phyloP scores from a whole-genome alignment of 2,797 vertebrate species.

The Sebastes umbrosus region DNA sequence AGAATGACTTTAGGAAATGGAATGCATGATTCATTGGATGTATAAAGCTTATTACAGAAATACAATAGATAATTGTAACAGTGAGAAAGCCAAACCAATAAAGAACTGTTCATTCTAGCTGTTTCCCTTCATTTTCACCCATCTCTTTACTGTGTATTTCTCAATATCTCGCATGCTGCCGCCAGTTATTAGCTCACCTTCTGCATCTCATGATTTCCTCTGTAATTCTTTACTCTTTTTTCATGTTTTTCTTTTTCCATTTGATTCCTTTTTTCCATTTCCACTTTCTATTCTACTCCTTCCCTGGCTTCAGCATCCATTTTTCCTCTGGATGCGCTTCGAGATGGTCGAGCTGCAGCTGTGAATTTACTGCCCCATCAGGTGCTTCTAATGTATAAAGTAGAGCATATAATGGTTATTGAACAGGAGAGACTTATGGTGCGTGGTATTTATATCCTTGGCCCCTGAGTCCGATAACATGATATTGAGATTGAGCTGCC shows the following conservation, averaged over 20 bases:
- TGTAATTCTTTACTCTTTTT: constrained; percentile 4
- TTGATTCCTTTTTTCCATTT: constrained; percentile 20
- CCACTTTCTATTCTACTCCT: constrained; percentile 40
- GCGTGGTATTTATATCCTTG: constrained; percentile 80
- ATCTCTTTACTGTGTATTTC: constrained; percentile 16
- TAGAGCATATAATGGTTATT: constrained; percentile 85
- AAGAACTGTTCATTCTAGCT: constrained; percentile 15
- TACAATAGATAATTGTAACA: constrained; percentile 62
- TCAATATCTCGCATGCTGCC: constrained; percentile 4
- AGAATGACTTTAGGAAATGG: constrained; percentile 62
- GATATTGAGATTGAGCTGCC: constrained; percentile 81
- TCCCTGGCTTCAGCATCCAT: constrained; percentile 37
- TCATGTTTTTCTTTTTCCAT: neutral
- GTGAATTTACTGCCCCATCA: constrained; percentile 86
- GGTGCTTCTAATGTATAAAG: constrained; percentile 83
- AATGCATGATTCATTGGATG: constrained; percentile 56
- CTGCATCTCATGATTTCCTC: constrained; percentile 9
- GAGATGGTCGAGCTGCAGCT: constrained; percentile 67
- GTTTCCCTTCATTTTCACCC: constrained; percentile 12
- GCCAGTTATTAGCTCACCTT: constrained; percentile 14
- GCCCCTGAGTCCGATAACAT: constrained; percentile 81
- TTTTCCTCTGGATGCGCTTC: constrained; percentile 62
- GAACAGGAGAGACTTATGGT: constrained; percentile 84
- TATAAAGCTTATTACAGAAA: constrained; percentile 67
- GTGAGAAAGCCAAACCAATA: constrained; percentile 47